A percentile compares a stretch with the other conserved stretches of the same genome.
These are phyloP conservation scores for Alviniconcha strummeri DNA, from an alignment of 2,888 invertebrate species.

Conservation along the genomic window DNA sequence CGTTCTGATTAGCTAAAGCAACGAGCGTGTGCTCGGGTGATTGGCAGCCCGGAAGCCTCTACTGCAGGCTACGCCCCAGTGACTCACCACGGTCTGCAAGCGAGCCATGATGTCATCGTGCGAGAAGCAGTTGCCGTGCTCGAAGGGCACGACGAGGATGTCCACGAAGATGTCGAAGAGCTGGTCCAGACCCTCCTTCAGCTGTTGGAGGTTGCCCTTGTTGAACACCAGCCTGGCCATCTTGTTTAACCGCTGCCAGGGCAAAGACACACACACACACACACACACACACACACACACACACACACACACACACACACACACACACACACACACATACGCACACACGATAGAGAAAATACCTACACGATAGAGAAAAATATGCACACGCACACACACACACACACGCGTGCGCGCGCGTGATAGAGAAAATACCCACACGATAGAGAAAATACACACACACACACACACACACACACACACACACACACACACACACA, in stretches of 20 bases:
- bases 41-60: too few species aligned
- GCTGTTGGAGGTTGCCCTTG: constrained; percentile 44
- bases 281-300: too few species aligned
- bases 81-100: constrained; percentile 50
- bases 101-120: constrained; percentile 51
- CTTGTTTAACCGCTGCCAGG: constrained; percentile 48
- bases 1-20: too few species aligned
- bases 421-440: too few species aligned
- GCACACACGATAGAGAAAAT: neutral
- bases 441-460: neutral
- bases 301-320: too few species aligned
- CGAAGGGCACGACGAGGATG: constrained; percentile 46
- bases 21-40: too few species aligned
- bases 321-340: too few species aligned
- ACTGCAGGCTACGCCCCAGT: too few species aligned
- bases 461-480: neutral
- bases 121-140: constrained; percentile 47
- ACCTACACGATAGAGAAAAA: too few species aligned
- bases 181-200: constrained; percentile 47
- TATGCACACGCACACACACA: neutral
- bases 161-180: constrained; percentile 52
- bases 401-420: too few species aligned
- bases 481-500: neutral
- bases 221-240: constrained; percentile 53
- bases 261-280: too few species aligned